phyloP scores from a whole-genome alignment of 2,888 invertebrate genomes.

The Meteorus colon region DNA sequence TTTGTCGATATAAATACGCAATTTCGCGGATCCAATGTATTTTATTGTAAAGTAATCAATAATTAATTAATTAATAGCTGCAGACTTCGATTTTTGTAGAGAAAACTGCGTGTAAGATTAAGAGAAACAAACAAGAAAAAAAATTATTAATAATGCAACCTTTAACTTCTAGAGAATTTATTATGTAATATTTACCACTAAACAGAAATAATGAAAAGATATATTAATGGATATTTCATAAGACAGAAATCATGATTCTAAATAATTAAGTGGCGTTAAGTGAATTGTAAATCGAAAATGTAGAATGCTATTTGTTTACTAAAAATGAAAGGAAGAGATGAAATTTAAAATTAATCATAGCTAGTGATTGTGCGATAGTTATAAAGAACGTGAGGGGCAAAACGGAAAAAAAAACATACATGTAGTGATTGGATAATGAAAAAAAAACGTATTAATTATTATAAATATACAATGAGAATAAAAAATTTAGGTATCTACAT shows the following conservation, averaged over 20 bases:
- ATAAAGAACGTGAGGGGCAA: constrained; percentile 13
- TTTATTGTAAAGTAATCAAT: constrained; percentile 64
- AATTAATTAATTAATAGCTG: constrained; percentile 45
- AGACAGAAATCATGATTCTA: constrained; percentile 64
- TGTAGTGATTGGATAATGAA: constrained; percentile 49
- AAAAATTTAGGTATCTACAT: constrained; percentile 57
- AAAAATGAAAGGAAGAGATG: constrained; percentile 52
- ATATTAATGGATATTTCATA: constrained; percentile 51
- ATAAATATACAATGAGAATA: constrained; percentile 56
- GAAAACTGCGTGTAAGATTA: constrained; percentile 46
- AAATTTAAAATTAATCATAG: constrained; percentile 49
- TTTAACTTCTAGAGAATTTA: constrained; percentile 40
- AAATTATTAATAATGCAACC: constrained; percentile 19
- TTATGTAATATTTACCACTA: constrained; percentile 36
- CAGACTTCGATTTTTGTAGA: constrained; percentile 66
- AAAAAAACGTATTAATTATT: constrained; percentile 59
- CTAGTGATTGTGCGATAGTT: constrained; percentile 50
- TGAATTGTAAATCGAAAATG: constrained; percentile 63
- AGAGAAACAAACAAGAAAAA: constrained; percentile 29
- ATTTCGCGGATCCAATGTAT: constrained; percentile 65
- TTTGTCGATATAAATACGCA: constrained; percentile 50
- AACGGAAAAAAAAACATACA: constrained; percentile 47
- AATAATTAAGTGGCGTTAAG: constrained; percentile 64
- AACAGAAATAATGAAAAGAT: constrained; percentile 25
- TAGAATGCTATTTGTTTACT: constrained; percentile 68